Evolutionary conservation across 2,797 vertebrate genomes (phyloP).

Genomic region (Spinus pinus): DNA sequence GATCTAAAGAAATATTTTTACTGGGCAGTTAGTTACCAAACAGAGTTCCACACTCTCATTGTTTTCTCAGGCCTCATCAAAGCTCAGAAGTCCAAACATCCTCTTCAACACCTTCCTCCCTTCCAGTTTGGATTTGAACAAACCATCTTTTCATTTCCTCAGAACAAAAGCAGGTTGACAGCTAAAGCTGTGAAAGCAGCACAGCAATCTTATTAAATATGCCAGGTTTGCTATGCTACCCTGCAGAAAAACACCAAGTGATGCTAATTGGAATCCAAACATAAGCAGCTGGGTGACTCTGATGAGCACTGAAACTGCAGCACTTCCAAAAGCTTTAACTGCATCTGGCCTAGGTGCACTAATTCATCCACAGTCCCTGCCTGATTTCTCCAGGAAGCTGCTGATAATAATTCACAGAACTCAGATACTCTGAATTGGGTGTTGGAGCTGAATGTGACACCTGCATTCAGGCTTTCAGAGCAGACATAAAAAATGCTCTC

Average conservation of each 20-base stretch:
- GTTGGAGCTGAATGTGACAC: background rate
- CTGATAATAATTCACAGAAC: background rate
- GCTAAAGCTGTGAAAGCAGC: background rate
- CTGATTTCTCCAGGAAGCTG: background rate
- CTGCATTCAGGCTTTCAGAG: background rate
- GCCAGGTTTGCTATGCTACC: background rate
- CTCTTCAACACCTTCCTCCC: background rate
- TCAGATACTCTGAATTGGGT: accelerated
- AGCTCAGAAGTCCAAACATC: background rate
- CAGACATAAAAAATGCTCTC: background rate
- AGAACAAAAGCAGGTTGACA: background rate
- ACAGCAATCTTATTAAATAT: background rate
- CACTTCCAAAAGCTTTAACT: background rate
- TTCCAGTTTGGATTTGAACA: background rate
- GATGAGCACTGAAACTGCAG: background rate
- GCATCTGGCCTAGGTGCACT: background rate
- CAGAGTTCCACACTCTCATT: background rate
- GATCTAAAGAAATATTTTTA: background rate
- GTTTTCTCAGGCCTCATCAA: background rate
- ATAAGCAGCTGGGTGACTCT: background rate
- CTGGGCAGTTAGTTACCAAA: background rate
- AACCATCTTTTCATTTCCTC: background rate
- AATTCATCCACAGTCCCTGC: background rate
- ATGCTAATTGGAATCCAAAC: background rate
- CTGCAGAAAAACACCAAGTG: background rate